A percentile compares a stretch with the other conserved stretches of the same genome.
phyloP scores from a whole-genome alignment of 2,797 vertebrate species.

The Typhlichthys subterraneus region DNA sequence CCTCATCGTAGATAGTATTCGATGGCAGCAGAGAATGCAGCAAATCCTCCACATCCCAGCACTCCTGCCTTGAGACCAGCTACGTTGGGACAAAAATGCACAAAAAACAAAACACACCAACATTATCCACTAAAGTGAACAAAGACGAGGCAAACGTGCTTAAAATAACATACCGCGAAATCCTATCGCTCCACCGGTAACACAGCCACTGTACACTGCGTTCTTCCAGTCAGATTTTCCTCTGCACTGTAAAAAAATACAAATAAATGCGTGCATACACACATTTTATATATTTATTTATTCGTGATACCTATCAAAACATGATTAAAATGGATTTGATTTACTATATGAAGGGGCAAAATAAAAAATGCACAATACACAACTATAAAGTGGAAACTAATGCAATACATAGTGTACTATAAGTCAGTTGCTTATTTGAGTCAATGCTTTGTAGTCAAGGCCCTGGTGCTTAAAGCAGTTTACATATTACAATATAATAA shows the following conservation, averaged over 20 bases:
- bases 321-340: neutral
- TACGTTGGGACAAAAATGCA: conserved; percentile 47
- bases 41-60: conserved; percentile 94
- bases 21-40: conserved; percentile 94
- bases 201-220: conserved; percentile 92
- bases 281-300: too few species aligned
- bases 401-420: too few species aligned
- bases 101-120: neutral
- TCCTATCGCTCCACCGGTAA: conserved; percentile 93
- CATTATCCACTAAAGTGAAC: too few species aligned
- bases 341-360: too few species aligned
- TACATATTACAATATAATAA: neutral
- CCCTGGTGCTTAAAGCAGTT: too few species aligned
- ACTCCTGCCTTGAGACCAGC: conserved; percentile 92
- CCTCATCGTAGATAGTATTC: conserved; percentile 93
- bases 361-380: too few species aligned
- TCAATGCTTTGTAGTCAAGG: too few species aligned
- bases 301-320: too few species aligned
- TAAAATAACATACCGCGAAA: conserved; percentile 84
- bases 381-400: too few species aligned
- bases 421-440: too few species aligned
- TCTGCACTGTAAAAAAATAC: conserved; percentile 82
- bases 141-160: neutral
- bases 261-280: neutral
- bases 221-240: conserved; percentile 97